Percentiles rank a stretch among this genome's conserved stretches.
These are phyloP conservation scores for Heliocidaris erythrogramma DNA, from an alignment of 35 echinoderm and acorn worm species.

Conservation along the genomic window DNA sequence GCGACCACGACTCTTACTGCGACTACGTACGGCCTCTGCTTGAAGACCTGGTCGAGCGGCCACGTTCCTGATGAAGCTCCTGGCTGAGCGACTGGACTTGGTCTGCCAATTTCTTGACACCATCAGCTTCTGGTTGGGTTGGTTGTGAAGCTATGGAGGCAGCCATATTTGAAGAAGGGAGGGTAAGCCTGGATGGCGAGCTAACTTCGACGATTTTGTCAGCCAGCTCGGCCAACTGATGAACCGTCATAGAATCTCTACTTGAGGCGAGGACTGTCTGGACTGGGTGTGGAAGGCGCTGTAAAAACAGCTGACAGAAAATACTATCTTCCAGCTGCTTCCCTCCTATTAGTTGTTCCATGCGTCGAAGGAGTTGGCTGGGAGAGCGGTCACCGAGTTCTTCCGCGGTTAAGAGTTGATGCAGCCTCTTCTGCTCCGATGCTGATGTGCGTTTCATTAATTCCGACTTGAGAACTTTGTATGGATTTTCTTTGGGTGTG, in stretches of 20 bases:
- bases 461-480: conserved; percentile 23
- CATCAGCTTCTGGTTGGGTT: neutral
- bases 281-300: neutral
- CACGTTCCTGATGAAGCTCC: neutral
- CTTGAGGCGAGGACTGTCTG: neutral
- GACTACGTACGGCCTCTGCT: neutral
- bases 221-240: conserved; percentile 30
- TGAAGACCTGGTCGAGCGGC: neutral
- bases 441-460: conserved; percentile 32
- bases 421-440: conserved; percentile 47
- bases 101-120: neutral
- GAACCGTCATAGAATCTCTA: neutral
- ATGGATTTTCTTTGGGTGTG: conserved; percentile 2
- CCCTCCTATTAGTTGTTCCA: conserved; percentile 19
- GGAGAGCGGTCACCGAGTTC: conserved; percentile 41
- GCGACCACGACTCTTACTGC: neutral
- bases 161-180: neutral
- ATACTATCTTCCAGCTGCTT: neutral
- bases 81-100: neutral
- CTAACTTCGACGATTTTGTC: conserved; percentile 47
- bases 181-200: neutral
- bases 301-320: neutral
- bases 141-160: neutral
- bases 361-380: conserved; percentile 24
- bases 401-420: conserved; percentile 26